phyloP scores from a whole-genome alignment of 2,113 vertebrate genomes.

The Pycnonotus jocosus region DNA sequence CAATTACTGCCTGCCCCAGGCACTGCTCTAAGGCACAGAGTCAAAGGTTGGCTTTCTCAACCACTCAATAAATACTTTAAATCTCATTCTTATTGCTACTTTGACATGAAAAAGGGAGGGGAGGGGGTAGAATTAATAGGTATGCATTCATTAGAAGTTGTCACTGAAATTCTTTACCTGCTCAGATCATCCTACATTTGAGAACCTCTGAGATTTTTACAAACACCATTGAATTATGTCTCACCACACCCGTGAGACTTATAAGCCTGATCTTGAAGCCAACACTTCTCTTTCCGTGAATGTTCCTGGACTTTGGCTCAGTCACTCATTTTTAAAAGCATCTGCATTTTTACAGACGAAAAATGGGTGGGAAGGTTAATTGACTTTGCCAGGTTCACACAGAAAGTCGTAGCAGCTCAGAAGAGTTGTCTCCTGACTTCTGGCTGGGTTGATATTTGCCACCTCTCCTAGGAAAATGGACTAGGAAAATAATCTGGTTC shows the following conservation, averaged over 20 bases:
- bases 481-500: not conserved
- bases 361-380: not conserved
- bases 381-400: not conserved
- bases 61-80: constrained; percentile 25
- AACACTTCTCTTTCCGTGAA: not conserved
- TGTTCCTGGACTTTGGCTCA: not conserved
- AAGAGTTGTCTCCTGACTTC: not conserved
- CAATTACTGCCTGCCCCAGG: constrained; percentile 52
- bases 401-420: not conserved
- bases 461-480: not conserved
- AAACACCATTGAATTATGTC: rapidly evolving
- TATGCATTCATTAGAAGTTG: not conserved
- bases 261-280: not conserved
- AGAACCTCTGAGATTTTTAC: not conserved
- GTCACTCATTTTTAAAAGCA: not conserved
- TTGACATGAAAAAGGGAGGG: not conserved
- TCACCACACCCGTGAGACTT: not conserved
- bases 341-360: not conserved
- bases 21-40: constrained; percentile 44
- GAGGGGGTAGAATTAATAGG: not conserved
- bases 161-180: not conserved
- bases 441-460: not conserved
- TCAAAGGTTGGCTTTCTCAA: constrained; percentile 41
- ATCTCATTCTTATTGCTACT: not conserved
- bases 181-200: not conserved